Evolutionary conservation across 2,888 invertebrate genomes (phyloP).

Genomic region (Calameuta idolon): DNA sequence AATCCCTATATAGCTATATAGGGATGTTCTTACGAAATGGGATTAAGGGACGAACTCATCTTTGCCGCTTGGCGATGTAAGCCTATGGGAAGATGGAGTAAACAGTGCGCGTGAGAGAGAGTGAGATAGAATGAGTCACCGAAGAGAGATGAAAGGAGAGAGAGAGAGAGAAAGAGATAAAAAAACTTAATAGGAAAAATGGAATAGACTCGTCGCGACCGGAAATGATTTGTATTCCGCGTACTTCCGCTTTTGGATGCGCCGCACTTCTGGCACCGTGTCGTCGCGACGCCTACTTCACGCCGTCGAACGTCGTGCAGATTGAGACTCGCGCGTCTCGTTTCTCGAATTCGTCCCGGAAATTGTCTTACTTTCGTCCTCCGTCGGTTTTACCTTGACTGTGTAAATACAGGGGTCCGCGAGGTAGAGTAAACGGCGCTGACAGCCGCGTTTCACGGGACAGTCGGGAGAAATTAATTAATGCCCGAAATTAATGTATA

Average conservation of each 20-base stretch:
- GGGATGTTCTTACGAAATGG: neutral
- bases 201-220: constrained; percentile 16
- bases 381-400: neutral
- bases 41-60: neutral
- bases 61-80: neutral
- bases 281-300: neutral
- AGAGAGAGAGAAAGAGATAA: too few relatives aligned
- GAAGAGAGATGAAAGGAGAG: neutral
- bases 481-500: neutral
- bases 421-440: neutral
- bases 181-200: neutral
- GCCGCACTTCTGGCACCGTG: neutral
- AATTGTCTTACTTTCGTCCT: neutral
- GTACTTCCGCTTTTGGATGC: neutral
- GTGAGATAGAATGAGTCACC: too few relatives aligned
- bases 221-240: constrained; percentile 51
- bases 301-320: neutral
- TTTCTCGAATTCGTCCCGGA: neutral
- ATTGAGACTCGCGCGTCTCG: neutral
- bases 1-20: neutral
- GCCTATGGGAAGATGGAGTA: neutral
- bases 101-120: neutral
- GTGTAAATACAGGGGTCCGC: neutral
- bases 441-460: neutral
- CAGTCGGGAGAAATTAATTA: neutral